These are phyloP conservation scores for Eumaeus atala DNA, from an alignment of 1,140 invertebrate species.

Conservation along the genomic window DNA sequence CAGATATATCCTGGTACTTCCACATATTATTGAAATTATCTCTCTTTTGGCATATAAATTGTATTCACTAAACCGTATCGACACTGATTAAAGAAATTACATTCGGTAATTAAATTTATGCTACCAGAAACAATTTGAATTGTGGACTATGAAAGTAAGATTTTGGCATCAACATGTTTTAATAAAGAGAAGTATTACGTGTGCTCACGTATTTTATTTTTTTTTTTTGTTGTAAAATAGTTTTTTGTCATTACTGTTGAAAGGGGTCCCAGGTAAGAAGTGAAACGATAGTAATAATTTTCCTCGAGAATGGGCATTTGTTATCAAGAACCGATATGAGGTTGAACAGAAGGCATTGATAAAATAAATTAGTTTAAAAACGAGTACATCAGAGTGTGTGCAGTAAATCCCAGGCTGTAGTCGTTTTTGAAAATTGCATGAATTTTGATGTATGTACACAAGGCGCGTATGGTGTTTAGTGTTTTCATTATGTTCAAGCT, in stretches of 20 bases:
- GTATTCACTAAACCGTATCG: slow-evolving; percentile 27
- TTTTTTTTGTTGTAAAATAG: slow-evolving; percentile 1
- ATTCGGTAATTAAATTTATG: too few species aligned
- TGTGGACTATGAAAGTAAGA: too few species aligned
- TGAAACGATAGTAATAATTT: not conserved
- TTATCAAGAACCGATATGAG: not conserved
- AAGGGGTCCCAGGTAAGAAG: not conserved
- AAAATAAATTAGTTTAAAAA: not conserved
- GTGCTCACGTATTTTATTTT: slow-evolving; percentile 5
- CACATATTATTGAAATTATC: slow-evolving; percentile 66
- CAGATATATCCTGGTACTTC: slow-evolving; percentile 39
- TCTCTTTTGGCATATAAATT: slow-evolving; percentile 46
- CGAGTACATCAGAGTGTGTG: not conserved
- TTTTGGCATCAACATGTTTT: too few species aligned
- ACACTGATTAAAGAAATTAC: slow-evolving; percentile 15
- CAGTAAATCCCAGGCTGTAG: not conserved
- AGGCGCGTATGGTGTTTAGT: not conserved
- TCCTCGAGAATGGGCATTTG: slow-evolving; percentile 1
- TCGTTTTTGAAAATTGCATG: not conserved
- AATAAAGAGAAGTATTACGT: not conserved
- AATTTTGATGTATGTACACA: slow-evolving; percentile 3
- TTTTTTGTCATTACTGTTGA: not conserved
- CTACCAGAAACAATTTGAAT: too few species aligned
- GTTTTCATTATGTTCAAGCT: too few species aligned
- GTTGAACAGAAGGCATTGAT: slow-evolving; percentile 1